Evolutionary conservation across 2,888 invertebrate genomes (phyloP).

Genomic region (Megalurothrips usitatus): DNA sequence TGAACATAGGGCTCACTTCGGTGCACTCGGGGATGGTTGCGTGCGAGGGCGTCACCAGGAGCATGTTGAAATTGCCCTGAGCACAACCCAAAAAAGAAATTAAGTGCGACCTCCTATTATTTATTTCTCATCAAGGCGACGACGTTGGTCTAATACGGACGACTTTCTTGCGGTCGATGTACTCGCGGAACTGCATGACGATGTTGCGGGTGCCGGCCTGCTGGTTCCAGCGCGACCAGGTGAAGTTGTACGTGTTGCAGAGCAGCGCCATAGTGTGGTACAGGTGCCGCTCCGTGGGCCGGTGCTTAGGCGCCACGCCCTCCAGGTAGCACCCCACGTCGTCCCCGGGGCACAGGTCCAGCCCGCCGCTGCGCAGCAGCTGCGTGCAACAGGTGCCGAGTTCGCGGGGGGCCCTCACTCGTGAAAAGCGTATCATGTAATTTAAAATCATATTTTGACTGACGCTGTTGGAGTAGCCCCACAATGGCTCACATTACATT

Average conservation of each 20-base stretch:
- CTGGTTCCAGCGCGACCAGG: conserved; percentile 73
- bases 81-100: neutral
- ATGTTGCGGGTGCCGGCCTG: conserved; percentile 57
- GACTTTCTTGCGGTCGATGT: conserved; percentile 40
- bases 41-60: conserved; percentile 63
- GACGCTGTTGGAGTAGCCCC: no score
- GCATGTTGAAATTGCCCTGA: conserved; percentile 42
- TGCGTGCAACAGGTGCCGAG: no score
- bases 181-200: conserved; percentile 64
- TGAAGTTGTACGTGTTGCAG: conserved; percentile 67
- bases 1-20: conserved; percentile 69
- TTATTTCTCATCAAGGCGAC: no score
- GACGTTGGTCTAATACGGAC: neutral
- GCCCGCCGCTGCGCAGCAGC: conserved; percentile 61
- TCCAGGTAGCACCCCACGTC: conserved; percentile 72
- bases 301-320: conserved; percentile 53
- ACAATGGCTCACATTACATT: neutral
- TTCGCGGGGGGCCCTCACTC: no score
- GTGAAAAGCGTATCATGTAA: no score
- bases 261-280: conserved; percentile 75
- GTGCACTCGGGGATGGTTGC: conserved; percentile 66
- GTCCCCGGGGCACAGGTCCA: conserved; percentile 76
- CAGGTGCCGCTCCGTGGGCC: conserved; percentile 66
- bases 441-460: no score
- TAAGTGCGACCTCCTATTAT: no score